Evolutionary conservation across 2,113 vertebrate species (phyloP).

Genomic region (Malurus cyaneus): DNA sequence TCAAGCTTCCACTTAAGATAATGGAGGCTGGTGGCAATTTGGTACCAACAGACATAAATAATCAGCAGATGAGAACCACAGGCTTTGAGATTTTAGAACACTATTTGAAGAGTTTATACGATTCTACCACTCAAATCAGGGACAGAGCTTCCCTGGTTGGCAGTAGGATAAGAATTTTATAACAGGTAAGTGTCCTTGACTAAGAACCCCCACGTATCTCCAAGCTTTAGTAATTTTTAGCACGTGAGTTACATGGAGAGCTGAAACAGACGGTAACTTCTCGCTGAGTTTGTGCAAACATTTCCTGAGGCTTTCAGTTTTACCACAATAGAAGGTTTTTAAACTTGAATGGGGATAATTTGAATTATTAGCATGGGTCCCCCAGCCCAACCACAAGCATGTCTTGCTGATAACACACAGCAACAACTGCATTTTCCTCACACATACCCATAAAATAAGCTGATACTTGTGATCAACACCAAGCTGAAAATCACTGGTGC

Average conservation of each 20-base stretch:
- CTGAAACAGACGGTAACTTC: conserved; percentile 10
- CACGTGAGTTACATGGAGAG: background rate
- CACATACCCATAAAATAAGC: background rate
- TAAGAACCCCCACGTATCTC: background rate
- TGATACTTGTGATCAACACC: background rate
- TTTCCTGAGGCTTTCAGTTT: conserved; percentile 53
- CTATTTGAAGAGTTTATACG: background rate
- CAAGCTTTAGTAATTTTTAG: background rate
- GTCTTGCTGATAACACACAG: conserved; percentile 44
- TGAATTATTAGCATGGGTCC: conserved; percentile 50
- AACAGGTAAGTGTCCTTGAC: background rate
- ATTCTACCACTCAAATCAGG: background rate
- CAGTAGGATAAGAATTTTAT: background rate
- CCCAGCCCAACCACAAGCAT: conserved; percentile 52
- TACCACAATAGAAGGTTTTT: conserved; percentile 45
- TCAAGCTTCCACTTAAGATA: background rate
- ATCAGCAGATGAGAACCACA: background rate
- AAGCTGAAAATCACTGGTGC: background rate
- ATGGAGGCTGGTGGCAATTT: background rate
- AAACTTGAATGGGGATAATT: conserved; percentile 35
- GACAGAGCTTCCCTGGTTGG: background rate
- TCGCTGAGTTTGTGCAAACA: conserved; percentile 37
- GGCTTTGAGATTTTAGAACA: background rate
- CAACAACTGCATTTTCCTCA: background rate
- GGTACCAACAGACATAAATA: background rate